These are phyloP conservation scores for Channa maculata DNA, from an alignment of 2,113 vertebrate genomes.

Conservation along the genomic window DNA sequence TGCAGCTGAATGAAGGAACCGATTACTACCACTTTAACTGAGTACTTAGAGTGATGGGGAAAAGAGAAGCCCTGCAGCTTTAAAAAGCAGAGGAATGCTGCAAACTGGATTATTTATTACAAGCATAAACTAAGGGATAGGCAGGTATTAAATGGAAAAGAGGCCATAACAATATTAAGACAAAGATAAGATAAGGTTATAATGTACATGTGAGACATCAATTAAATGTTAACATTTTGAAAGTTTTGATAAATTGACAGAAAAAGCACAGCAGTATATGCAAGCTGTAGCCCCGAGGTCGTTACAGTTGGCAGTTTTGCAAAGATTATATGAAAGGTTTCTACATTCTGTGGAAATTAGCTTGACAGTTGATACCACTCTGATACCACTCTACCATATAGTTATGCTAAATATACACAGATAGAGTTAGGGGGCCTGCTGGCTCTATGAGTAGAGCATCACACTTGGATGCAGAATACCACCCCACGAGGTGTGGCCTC, in stretches of 20 bases:
- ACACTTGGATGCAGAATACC: too few species aligned
- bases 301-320: not conserved
- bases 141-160: conserved; percentile 2
- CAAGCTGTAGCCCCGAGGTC: not conserved
- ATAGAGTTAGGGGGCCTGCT: too few species aligned
- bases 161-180: not conserved
- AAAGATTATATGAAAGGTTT: too few species aligned
- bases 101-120: not conserved
- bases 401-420: too few species aligned
- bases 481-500: too few species aligned
- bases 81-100: conserved; percentile 31
- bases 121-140: conserved; percentile 3
- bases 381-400: too few species aligned
- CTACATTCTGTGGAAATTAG: not conserved
- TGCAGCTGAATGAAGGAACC: conserved; percentile 85
- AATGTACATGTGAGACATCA: not conserved
- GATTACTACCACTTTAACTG: conserved; percentile 83
- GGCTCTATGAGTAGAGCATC: too few species aligned
- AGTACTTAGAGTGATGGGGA: conserved; percentile 18
- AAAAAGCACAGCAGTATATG: not conserved
- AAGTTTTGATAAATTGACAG: not conserved
- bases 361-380: not conserved
- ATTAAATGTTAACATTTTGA: too few species aligned
- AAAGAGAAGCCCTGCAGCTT: conserved; percentile 14
- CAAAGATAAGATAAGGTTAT: not conserved